Conservation (phyloP, 2,113 vertebrate species). For the Charadrius vociferus region DNA sequence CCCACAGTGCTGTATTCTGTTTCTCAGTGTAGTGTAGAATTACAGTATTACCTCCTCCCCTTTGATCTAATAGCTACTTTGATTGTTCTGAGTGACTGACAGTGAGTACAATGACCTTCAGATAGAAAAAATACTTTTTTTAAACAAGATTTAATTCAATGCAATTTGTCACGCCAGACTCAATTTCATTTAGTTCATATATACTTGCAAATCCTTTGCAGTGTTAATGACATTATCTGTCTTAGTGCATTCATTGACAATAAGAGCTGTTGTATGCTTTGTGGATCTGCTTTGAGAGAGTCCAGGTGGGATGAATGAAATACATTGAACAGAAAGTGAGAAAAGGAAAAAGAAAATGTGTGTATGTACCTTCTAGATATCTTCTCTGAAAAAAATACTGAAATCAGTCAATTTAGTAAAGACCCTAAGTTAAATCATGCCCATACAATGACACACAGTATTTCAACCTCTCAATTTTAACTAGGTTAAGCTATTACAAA, state of each 20-base stretch:
- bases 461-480: background rate
- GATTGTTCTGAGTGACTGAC: background rate
- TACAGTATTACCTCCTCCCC: background rate
- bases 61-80: background rate
- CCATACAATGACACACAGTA: background rate
- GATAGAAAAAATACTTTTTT: background rate
- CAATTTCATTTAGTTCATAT: constrained; percentile 12
- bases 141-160: background rate
- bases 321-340: background rate
- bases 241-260: background rate
- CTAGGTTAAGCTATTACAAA: background rate
- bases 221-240: constrained; percentile 17
- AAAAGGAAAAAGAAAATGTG: background rate
- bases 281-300: background rate
- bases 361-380: background rate
- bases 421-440: background rate
- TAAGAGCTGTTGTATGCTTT: background rate
- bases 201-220: background rate
- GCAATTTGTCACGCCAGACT: background rate
- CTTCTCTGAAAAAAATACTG: background rate
- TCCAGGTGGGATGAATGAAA: background rate
- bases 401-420: background rate
- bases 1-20: background rate
- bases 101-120: background rate
- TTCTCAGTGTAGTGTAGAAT: background rate